Evolutionary conservation across 2,797 vertebrate genomes (phyloP).

Genomic region (Tympanoctomys barrerae): DNA sequence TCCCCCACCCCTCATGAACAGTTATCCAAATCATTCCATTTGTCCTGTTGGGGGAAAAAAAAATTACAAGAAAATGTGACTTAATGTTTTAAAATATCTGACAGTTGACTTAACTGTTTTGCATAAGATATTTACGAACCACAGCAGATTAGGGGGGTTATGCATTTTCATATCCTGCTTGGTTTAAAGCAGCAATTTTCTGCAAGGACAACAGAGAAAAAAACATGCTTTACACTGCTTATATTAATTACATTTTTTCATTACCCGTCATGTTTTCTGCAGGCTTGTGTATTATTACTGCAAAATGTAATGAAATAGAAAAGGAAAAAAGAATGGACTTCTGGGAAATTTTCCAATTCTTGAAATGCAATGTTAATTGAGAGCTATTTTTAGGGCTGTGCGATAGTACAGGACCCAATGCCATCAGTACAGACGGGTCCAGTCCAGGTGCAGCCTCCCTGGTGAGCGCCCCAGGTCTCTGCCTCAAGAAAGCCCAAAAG

Average conservation of each 20-base stretch:
- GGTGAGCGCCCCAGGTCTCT: conserved; percentile 72
- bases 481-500: conserved; percentile 73
- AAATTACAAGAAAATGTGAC: conserved; percentile 86
- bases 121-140: conserved; percentile 91
- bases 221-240: conserved; percentile 91
- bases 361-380: conserved; percentile 93
- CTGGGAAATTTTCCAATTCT: conserved; percentile 94
- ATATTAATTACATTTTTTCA: conserved; percentile 94
- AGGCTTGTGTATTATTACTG: conserved; percentile 93
- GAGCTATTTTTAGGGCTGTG: conserved; percentile 91
- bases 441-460: conserved; percentile 86
- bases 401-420: conserved; percentile 87
- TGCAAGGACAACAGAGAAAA: conserved; percentile 91
- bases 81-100: conserved; percentile 86
- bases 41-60: conserved; percentile 68
- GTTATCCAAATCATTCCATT: conserved; percentile 80
- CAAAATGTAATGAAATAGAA: conserved; percentile 93
- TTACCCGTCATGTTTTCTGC: conserved; percentile 93
- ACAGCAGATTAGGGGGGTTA: conserved; percentile 89
- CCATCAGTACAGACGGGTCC: conserved; percentile 86
- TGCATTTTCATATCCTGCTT: conserved; percentile 91
- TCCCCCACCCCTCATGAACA: conserved; percentile 33
- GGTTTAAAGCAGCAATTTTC: conserved; percentile 92
- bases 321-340: conserved; percentile 91
- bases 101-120: conserved; percentile 89